Evolutionary conservation across 2,888 invertebrate genomes (phyloP), one percentile per base, ranked within the genome.

Genomic region (Plagodis dolabraria): DNA sequence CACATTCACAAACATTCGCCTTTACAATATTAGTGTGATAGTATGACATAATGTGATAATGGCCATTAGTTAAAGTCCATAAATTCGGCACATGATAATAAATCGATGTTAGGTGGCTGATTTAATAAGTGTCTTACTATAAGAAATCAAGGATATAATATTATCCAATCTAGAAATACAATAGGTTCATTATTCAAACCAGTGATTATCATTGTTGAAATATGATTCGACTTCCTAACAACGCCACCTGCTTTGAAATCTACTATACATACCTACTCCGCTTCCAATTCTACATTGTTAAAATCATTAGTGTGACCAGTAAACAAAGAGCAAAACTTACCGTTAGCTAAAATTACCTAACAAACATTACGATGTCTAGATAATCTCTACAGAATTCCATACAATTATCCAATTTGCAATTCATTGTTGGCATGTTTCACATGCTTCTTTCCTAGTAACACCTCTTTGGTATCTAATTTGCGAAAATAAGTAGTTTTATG

Each of bases 321-420:
- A 53, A 40, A 45, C 34, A 38, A 22, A 40, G 47, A 47, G 36
- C 8, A 40, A 9, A 43, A 51, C 38, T 9, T 60, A 60, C 52
- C 60, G 55, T 52, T 52, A 56, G 7, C 54, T 44, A 45, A 57
- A 60, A 47, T 57, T 44, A 50, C 38, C 22, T 9, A 53, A 47
- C 53, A 53, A 57, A 57, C 51, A 47, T 61, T 46, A 46, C 59
- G 58, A 63, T 64, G 60, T 64, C 46, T 11, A 45, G 38, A 59
- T 65, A 47, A 55, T 54, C 42, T 44, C 48, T 57, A 50, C 70
- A 54, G 66, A 69, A 74, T 72, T 68, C 66, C 56, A 60, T 60
- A 62, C 73, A 78, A 82, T 83, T 80, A 82, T 80, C 71, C 74
- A 79, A 82, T 85, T 83, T 76, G 71, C 70, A 66, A 70, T 63